Evolutionary conservation across 2,797 vertebrate genomes (phyloP).

Genomic region (Astyanax mexicanus): DNA sequence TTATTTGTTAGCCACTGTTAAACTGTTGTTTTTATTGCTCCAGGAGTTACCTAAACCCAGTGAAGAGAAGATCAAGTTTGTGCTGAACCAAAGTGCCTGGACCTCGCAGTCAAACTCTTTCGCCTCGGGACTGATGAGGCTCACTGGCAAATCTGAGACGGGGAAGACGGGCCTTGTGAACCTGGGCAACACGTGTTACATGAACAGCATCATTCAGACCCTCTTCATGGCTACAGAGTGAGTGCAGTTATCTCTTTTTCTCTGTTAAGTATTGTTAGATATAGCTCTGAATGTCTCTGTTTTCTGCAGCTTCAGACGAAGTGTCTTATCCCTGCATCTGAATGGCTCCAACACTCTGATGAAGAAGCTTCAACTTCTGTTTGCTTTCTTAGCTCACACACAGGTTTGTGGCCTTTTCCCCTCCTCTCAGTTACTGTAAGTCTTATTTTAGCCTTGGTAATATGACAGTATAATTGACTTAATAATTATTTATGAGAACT

Average conservation of each 20-base stretch:
- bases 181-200: constrained; percentile 97
- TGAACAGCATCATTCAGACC: constrained; percentile 98
- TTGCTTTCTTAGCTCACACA: constrained; percentile 96
- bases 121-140: constrained; percentile 87
- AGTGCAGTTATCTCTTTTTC: constrained; percentile 65
- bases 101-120: constrained; percentile 95
- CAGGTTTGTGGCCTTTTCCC: constrained; percentile 80
- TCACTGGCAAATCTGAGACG: constrained; percentile 95
- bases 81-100: constrained; percentile 98
- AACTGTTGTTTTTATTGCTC: background rate
- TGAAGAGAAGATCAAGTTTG: constrained; percentile 94
- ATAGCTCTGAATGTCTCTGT: background rate
- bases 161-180: constrained; percentile 97
- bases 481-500: too few species aligned
- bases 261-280: background rate
- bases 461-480: too few species aligned
- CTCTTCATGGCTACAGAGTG: constrained; percentile 99
- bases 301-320: constrained; percentile 89
- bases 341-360: constrained; percentile 91
- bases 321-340: constrained; percentile 91
- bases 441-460: too few species aligned
- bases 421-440: background rate
- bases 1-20: too few species aligned
- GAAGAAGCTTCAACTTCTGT: constrained; percentile 96
- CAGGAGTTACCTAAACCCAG: constrained; percentile 92